A percentile compares a stretch with the other conserved stretches of the same genome.
phyloP scores from a whole-genome alignment of 2,113 vertebrate genomes.

The Antechinus stuartii region DNA sequence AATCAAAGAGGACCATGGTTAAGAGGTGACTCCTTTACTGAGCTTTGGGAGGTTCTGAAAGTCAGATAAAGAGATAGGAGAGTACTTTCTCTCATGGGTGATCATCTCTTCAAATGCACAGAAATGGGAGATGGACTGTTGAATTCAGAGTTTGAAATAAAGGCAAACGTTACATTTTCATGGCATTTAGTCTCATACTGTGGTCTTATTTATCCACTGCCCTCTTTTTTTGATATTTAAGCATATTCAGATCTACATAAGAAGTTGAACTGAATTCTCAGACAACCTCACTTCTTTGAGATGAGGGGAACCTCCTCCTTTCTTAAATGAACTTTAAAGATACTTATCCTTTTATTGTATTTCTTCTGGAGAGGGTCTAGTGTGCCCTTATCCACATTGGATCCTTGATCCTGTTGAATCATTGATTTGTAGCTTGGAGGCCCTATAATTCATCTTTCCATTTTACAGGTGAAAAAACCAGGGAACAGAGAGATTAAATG shows the following conservation, averaged over 20 bases:
- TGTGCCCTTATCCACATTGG: not conserved
- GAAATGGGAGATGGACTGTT: not conserved
- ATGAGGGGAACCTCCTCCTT: not conserved
- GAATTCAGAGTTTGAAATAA: not conserved
- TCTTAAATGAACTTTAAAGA: not conserved
- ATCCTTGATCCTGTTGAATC: not conserved
- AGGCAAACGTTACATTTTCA: not conserved
- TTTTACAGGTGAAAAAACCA: slow-evolving; percentile 17
- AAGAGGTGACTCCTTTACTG: not conserved
- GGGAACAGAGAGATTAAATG: not conserved
- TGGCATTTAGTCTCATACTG: not conserved
- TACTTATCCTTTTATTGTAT: not conserved
- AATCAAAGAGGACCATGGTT: not conserved
- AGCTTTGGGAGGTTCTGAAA: not conserved
- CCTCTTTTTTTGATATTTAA: too few relatives aligned
- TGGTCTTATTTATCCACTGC: not conserved
- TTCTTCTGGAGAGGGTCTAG: not conserved
- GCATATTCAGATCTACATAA: too few relatives aligned
- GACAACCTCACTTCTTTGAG: not conserved
- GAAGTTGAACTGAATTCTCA: not conserved
- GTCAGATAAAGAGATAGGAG: not conserved
- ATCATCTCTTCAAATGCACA: not conserved
- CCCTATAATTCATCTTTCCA: not conserved
- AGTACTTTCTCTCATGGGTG: not conserved
- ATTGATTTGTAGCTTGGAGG: slow-evolving; percentile 5